These are phyloP conservation scores for Papilio gigon DNA, from an alignment of 2,888 invertebrate genomes.

Conservation along the genomic window DNA sequence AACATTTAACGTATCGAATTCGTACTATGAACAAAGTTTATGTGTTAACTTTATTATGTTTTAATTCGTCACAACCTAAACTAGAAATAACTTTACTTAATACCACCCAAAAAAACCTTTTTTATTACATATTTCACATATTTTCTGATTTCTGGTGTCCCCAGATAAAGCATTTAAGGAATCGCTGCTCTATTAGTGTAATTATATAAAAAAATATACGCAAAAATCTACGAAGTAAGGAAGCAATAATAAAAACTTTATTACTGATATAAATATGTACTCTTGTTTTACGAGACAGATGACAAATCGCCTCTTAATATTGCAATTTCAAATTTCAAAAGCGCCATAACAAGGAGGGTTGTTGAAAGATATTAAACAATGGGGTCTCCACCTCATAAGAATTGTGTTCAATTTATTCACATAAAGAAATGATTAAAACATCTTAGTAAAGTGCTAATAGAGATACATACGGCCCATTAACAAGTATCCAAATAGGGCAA, in stretches of 20 bases:
- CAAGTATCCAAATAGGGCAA: constrained; percentile 31
- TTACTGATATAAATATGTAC: neutral
- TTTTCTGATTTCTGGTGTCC: too few relatives aligned
- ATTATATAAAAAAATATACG: neutral
- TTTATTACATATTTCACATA: too few relatives aligned
- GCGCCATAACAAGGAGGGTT: neutral
- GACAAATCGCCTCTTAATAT: constrained; percentile 12
- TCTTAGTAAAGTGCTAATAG: constrained; percentile 22
- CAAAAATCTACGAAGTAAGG: neutral
- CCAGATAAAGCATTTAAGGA: too few relatives aligned
- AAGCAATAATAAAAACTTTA: neutral
- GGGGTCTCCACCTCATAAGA: neutral
- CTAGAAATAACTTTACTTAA: too few relatives aligned
- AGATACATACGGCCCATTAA: constrained; percentile 32
- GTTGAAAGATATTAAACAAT: constrained; percentile 9
- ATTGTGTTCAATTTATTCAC: constrained; percentile 14
- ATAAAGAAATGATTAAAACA: constrained; percentile 20
- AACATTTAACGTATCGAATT: too few relatives aligned
- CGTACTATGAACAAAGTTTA: too few relatives aligned
- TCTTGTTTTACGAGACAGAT: constrained; percentile 9
- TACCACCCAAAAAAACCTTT: too few relatives aligned
- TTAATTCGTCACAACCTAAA: too few relatives aligned
- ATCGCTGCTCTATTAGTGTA: too few relatives aligned
- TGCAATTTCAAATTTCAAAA: constrained; percentile 19
- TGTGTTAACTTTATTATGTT: too few relatives aligned